These are phyloP conservation scores for Leptinotarsa tumamoca DNA, from an alignment of 2,888 invertebrate genomes.

Conservation along the genomic window DNA sequence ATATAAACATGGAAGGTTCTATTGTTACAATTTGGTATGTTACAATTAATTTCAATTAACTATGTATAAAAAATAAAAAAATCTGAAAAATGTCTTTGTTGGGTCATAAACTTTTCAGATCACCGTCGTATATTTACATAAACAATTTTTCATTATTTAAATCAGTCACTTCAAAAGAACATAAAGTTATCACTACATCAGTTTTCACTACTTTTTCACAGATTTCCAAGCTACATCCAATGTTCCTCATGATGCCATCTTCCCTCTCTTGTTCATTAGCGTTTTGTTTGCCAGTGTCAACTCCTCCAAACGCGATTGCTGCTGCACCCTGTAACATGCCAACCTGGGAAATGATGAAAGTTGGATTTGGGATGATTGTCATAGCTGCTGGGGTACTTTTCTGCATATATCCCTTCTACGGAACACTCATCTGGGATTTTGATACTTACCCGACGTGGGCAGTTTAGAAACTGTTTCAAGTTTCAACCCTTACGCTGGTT, in stretches of 20 bases:
- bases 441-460: constrained; percentile 74
- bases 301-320: constrained; percentile 94
- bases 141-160: no score
- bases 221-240: constrained; percentile 77
- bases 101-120: no score
- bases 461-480: not conserved
- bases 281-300: constrained; percentile 95
- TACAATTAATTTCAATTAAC: no score
- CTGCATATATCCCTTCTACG: constrained; percentile 81
- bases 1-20: no score
- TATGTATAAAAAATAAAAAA: no score
- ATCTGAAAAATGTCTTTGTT: no score
- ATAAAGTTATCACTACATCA: no score
- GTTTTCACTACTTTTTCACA: constrained; percentile 68
- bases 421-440: constrained; percentile 75
- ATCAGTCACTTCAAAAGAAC: no score
- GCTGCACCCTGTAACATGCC: constrained; percentile 86
- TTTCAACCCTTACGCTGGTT: not conserved
- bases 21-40: no score
- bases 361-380: constrained; percentile 77
- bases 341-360: constrained; percentile 81
- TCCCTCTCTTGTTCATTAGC: constrained; percentile 91
- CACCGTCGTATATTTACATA: no score
- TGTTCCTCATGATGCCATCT: constrained; percentile 90
- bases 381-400: constrained; percentile 80